Conservation (phyloP, 1,140 invertebrate species). For the Lethocerus indicus region DNA sequence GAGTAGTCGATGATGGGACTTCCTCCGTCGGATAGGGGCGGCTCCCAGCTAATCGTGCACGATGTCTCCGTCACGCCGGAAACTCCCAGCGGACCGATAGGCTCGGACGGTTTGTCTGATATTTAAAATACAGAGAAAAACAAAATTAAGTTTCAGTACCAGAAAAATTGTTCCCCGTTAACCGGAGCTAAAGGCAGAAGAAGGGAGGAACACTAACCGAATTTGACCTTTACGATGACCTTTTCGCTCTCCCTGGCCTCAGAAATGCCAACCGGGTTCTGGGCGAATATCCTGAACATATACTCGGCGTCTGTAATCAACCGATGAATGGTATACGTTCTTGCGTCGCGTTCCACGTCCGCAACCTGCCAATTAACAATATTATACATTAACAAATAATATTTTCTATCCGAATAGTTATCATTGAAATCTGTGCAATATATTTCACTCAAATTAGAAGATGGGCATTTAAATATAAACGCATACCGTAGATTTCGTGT, state of each 20-base stretch:
- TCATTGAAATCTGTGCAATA: too few species aligned
- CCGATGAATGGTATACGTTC: slow-evolving; percentile 54
- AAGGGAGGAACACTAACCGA: slow-evolving; percentile 27
- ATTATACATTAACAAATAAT: background rate
- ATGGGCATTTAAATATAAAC: too few species aligned
- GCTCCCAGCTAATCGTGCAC: slow-evolving; percentile 70
- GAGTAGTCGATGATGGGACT: slow-evolving; percentile 71
- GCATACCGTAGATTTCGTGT: too few species aligned
- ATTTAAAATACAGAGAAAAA: background rate
- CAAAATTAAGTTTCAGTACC: too few species aligned
- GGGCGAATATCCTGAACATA: slow-evolving; percentile 66
- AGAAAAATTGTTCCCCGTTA: too few species aligned
- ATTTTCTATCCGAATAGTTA: too few species aligned
- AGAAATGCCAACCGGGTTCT: slow-evolving; percentile 61
- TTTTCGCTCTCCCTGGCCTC: slow-evolving; percentile 53
- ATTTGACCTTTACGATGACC: slow-evolving; percentile 41
- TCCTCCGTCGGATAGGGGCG: slow-evolving; percentile 69
- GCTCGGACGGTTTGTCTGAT: slow-evolving; percentile 60
- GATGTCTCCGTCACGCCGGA: slow-evolving; percentile 63
- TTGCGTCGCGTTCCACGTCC: slow-evolving; percentile 51
- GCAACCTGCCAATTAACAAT: slow-evolving; percentile 34
- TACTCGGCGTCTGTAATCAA: slow-evolving; percentile 64
- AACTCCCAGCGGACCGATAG: slow-evolving; percentile 58
- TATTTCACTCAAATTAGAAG: too few species aligned
- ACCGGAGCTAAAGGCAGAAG: too few species aligned